Conservation (phyloP, 2,888 invertebrate species). For the Megalurothrips usitatus region DNA sequence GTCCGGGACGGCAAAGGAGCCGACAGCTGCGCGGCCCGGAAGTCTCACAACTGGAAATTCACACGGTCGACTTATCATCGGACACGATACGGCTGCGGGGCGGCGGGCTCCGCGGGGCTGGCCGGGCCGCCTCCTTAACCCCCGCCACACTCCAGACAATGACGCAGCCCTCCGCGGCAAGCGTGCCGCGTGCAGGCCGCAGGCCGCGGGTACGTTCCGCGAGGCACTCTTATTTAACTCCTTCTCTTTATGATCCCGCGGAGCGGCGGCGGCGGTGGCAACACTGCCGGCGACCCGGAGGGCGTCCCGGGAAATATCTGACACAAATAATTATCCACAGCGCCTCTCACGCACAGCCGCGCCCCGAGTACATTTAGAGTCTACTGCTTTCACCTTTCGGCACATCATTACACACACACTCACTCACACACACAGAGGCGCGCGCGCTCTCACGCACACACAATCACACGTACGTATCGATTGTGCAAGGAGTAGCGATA, state of each 20-base stretch:
- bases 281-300: neutral
- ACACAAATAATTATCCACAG: neutral
- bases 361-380: neutral
- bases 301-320: neutral
- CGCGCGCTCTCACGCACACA: neutral
- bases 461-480: neutral
- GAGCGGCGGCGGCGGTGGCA: neutral
- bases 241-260: neutral
- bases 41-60: neutral
- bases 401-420: neutral
- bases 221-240: neutral
- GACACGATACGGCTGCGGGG: neutral
- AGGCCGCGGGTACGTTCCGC: neutral
- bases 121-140: neutral
- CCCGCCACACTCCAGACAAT: neutral
- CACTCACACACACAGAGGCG: neutral
- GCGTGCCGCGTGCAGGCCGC: no score
- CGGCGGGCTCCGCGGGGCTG: no score
- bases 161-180: no score
- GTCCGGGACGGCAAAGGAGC: neutral
- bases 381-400: neutral
- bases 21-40: neutral
- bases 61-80: slow-evolving; percentile 10
- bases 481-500: slow-evolving; percentile 2
- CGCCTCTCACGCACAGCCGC: neutral